Evolutionary conservation across 2,113 vertebrate species (phyloP).

Genomic region (Toxotes jaculatrix): DNA sequence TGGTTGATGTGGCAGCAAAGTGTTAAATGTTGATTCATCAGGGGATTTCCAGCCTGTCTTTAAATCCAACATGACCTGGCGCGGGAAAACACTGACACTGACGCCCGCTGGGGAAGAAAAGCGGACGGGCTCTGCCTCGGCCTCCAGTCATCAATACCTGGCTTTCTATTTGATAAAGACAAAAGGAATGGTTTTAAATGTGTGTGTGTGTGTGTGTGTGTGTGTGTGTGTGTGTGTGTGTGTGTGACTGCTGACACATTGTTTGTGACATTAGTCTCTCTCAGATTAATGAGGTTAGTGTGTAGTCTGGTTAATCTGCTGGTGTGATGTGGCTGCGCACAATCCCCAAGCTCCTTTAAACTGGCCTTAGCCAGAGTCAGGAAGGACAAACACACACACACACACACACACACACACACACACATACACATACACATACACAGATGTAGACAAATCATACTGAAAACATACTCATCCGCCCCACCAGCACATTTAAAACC

Average conservation of each 20-base stretch:
- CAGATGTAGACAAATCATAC: conserved; percentile 1
- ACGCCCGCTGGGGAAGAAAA: not conserved
- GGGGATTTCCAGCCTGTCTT: conserved; percentile 59
- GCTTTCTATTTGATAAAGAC: conserved; percentile 20
- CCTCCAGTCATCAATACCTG: conserved; percentile 38
- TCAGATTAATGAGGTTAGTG: conserved; percentile 66
- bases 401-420: conserved; percentile 16
- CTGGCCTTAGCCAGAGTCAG: conserved; percentile 24
- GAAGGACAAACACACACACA: conserved; percentile 25
- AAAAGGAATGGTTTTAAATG: conserved; percentile 11
- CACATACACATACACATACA: too few relatives aligned
- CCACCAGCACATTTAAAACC: conserved; percentile 36
- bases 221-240: conserved; percentile 32
- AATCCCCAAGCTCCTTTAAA: conserved; percentile 52
- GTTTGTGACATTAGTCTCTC: conserved; percentile 45
- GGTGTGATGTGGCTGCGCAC: conserved; percentile 41
- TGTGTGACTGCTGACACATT: conserved; percentile 50
- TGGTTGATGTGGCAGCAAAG: conserved; percentile 33
- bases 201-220: not conserved
- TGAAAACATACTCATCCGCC: conserved; percentile 18
- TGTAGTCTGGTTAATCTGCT: conserved; percentile 70
- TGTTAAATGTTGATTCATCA: conserved; percentile 58
- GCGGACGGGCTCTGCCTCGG: not conserved
- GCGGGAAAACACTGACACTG: conserved; percentile 18
- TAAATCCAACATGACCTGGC: conserved; percentile 43